Evolutionary conservation across 2,888 invertebrate genomes (phyloP).

Genomic region (Rhimphoctona megacephalus): DNA sequence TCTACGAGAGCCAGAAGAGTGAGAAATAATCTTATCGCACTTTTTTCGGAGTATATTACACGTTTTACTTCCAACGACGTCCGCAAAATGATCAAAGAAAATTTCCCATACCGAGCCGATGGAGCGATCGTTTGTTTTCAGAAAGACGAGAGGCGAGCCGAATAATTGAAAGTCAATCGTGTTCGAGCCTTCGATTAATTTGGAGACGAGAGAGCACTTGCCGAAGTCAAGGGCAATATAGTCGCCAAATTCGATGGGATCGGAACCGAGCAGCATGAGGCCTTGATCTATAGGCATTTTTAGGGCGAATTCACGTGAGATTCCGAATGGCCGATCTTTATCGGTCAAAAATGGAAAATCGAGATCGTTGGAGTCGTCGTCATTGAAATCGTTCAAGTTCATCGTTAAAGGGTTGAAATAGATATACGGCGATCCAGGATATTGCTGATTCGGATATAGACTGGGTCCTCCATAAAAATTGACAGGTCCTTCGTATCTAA

Average conservation of each 20-base stretch:
- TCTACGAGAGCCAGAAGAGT: background rate
- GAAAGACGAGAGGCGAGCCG: constrained; percentile 2
- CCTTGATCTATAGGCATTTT: constrained; percentile 66
- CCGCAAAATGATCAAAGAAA: background rate
- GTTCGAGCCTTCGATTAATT: constrained; percentile 57
- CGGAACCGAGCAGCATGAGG: constrained; percentile 60
- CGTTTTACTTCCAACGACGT: constrained; percentile 35
- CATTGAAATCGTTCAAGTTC: background rate
- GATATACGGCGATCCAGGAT: background rate
- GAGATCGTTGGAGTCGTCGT: background rate
- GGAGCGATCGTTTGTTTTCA: background rate
- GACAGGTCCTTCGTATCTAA: background rate
- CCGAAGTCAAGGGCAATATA: constrained; percentile 66
- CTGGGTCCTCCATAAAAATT: background rate
- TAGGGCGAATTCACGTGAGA: constrained; percentile 23
- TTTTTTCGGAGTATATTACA: background rate
- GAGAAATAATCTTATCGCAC: background rate
- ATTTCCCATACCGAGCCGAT: constrained; percentile 62
- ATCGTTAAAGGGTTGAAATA: background rate
- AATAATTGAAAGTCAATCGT: constrained; percentile 69
- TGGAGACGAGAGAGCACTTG: constrained; percentile 65
- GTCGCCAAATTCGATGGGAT: constrained; percentile 70
- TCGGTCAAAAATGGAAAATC: background rate
- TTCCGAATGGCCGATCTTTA: background rate
- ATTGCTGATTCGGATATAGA: background rate